phyloP scores from a whole-genome alignment of 2,888 invertebrate species.

The Helleia helle region DNA sequence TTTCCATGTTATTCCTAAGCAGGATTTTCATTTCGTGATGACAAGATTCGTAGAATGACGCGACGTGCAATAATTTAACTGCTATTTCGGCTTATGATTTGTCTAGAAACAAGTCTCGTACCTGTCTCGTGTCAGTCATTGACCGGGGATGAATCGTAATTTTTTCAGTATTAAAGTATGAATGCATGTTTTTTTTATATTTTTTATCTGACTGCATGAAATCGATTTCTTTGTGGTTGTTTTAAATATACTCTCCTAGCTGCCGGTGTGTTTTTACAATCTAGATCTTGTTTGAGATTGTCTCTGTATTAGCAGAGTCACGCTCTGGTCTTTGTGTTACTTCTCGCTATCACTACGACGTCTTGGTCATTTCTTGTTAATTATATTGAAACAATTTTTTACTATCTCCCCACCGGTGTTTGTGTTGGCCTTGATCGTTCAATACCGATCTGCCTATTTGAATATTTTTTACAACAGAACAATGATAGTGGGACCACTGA shows the following conservation, averaged over 20 bases:
- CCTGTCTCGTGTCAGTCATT: conserved; percentile 59
- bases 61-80: conserved; percentile 9
- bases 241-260: conserved; percentile 52
- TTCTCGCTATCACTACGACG: conserved; percentile 51
- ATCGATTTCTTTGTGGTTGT: conserved; percentile 61
- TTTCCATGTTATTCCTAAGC: background rate
- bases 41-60: background rate
- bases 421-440: conserved; percentile 40
- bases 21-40: background rate
- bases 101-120: conserved; percentile 28
- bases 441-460: conserved; percentile 31
- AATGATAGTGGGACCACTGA: conserved; percentile 39
- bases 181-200: conserved; percentile 58
- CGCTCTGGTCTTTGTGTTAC: conserved; percentile 53
- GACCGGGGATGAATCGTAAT: conserved; percentile 66
- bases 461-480: conserved; percentile 32
- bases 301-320: conserved; percentile 59
- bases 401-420: conserved; percentile 25
- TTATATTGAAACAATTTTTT: conserved; percentile 51
- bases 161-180: conserved; percentile 42
- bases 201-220: conserved; percentile 47
- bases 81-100: conserved; percentile 5
- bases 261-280: conserved; percentile 59
- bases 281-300: conserved; percentile 68
- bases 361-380: conserved; percentile 56